Conservation (phyloP, 2,888 invertebrate genomes). For the Dione juno region DNA sequence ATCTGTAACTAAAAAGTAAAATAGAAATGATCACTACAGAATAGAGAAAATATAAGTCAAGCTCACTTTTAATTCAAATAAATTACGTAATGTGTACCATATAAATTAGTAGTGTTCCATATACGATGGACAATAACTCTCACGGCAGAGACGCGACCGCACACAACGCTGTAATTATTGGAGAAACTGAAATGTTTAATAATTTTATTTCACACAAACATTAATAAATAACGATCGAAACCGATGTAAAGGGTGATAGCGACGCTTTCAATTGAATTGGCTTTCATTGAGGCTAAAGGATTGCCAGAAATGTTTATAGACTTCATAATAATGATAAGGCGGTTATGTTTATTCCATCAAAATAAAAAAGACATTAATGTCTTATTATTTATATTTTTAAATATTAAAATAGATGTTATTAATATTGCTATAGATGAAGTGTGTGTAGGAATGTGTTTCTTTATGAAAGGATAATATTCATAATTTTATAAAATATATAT, state of each 20-base stretch:
- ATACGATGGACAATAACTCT: conserved; percentile 22
- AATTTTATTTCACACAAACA: conserved; percentile 46
- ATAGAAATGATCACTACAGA: too few relatives aligned
- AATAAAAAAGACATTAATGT: not conserved
- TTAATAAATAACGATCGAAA: conserved; percentile 44
- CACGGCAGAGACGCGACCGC: conserved; percentile 33
- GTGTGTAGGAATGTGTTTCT: too few relatives aligned
- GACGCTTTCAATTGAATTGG: conserved; percentile 42
- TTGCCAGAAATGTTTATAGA: conserved; percentile 22
- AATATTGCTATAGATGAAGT: too few relatives aligned
- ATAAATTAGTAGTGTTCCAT: not conserved
- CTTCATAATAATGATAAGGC: conserved; percentile 25
- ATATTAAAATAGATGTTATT: too few relatives aligned
- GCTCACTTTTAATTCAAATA: not conserved
- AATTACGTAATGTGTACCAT: not conserved
- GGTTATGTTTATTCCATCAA: not conserved
- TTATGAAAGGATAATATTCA: too few relatives aligned
- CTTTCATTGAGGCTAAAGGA: conserved; percentile 22
- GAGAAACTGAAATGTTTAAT: conserved; percentile 42
- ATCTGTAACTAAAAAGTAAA: too few relatives aligned
- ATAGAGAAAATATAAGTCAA: not conserved
- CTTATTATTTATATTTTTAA: not conserved
- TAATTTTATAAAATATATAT: too few relatives aligned
- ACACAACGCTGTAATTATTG: conserved; percentile 42
- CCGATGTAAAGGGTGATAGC: conserved; percentile 42